Conservation (phyloP, 2,113 vertebrate genomes). For the Ceratotherium simum region DNA sequence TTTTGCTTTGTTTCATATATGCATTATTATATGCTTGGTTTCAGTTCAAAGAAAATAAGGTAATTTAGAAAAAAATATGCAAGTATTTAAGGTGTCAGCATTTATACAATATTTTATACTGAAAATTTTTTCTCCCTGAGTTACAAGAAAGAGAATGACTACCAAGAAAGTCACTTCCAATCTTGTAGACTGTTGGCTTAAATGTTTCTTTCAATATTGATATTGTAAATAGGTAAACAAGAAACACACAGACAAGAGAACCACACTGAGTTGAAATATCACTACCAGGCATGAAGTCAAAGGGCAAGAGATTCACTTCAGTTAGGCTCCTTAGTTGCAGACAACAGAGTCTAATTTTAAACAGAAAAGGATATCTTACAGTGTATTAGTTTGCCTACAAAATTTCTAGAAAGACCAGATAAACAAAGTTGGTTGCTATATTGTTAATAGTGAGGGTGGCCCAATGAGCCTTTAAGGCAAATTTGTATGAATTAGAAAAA, state of each 20-base stretch:
- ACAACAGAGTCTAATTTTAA: background rate
- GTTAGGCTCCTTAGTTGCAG: background rate
- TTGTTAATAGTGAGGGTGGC: background rate
- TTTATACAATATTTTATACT: background rate
- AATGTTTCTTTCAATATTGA: background rate
- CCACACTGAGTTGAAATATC: background rate
- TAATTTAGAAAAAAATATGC: background rate
- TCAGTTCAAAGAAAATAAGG: conserved; percentile 23
- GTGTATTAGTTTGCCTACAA: background rate
- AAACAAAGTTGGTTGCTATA: background rate
- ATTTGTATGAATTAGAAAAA: background rate
- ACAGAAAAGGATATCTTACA: background rate
- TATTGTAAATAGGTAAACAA: background rate
- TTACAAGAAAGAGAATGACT: background rate
- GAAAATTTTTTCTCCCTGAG: background rate
- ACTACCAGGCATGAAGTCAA: background rate
- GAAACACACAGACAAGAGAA: background rate
- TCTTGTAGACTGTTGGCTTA: background rate
- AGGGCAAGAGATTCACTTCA: background rate
- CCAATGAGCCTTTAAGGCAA: background rate
- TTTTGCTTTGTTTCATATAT: background rate
- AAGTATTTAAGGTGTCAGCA: background rate
- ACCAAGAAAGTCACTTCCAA: background rate
- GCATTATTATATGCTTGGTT: background rate
- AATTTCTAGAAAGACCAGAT: background rate